Base-by-base conservation (phyloP, 2,888 invertebrate genomes). In the Drosophila setosimentum region DNA sequence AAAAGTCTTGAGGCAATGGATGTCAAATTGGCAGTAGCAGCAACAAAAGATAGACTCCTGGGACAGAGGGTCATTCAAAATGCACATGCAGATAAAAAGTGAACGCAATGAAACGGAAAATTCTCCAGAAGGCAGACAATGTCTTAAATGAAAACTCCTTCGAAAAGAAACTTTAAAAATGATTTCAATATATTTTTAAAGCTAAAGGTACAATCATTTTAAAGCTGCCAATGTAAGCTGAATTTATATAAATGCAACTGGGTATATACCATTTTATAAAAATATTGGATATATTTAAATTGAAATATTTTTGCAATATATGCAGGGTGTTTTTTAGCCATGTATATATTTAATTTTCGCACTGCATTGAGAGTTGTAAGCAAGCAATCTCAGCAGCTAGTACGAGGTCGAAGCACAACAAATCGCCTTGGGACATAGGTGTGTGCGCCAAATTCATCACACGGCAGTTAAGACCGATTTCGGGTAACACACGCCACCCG, bases 331-430 rank as follows among this genome's bases (percentile, higher is more conserved):
- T 16, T n/a, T 13, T 10, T 27, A 35, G 55, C 24, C 54, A 32
- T 21, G n/a, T 10, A 59, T 27, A 2, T 13, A 33, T 45, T 21
- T 33, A 10, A 49, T 48, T 33, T 50, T 37, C 8, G 24, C 45
- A 45, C 57, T 51, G 53, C 33, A 10, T 65, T 58, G 62, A 33
- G 6, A 40, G 32, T 48, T 32, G 45, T 45, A 32, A 64, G 51
- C 60, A 62, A 73, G 72, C 83, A 88, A 89, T 84, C 89, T 63
- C 73, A 80, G 76, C 73, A 68, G 59, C 65, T 48, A 68, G 58
- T 53, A 37, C 61, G 30, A 68, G 61, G 68, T 55, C 33, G 55
- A 42, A 42, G 58, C 58, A 68, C 59, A 71, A 53, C 54, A 71
- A 63, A 55, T 57, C 70, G 78, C 82, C 71, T 54, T 59, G 71